phyloP scores from a whole-genome alignment of 2,113 vertebrate species.

The Leucopsar rothschildi region DNA sequence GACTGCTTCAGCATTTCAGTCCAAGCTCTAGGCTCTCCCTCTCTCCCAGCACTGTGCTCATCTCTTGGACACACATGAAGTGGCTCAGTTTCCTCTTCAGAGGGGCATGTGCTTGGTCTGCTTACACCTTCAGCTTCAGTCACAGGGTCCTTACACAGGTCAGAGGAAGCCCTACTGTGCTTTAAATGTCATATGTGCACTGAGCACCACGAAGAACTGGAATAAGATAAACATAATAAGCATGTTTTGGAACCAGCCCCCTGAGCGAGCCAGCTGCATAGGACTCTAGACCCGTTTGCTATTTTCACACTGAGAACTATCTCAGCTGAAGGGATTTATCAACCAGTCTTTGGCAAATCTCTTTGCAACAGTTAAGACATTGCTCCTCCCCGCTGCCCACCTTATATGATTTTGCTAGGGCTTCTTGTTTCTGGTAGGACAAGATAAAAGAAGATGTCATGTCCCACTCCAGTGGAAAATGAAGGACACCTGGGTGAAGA shows the following conservation, averaged over 20 bases:
- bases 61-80: background rate
- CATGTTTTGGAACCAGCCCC: background rate
- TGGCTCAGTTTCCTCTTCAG: background rate
- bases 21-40: background rate
- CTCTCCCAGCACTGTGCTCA: fast-evolving
- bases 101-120: background rate
- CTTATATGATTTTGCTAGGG: background rate
- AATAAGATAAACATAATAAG: background rate
- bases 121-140: background rate
- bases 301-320: background rate
- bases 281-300: background rate
- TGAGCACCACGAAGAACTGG: background rate
- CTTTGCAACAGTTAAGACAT: background rate
- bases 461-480: background rate
- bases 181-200: background rate
- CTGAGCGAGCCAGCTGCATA: background rate
- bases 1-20: background rate
- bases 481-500: background rate
- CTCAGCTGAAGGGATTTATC: background rate
- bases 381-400: background rate
- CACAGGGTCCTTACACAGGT: background rate
- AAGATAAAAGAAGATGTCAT: background rate
- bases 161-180: background rate
- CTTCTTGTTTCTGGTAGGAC: background rate
- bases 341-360: background rate